These are phyloP conservation scores for Archivesica marissinica DNA, from an alignment of 1,140 invertebrate genomes.

Conservation along the genomic window DNA sequence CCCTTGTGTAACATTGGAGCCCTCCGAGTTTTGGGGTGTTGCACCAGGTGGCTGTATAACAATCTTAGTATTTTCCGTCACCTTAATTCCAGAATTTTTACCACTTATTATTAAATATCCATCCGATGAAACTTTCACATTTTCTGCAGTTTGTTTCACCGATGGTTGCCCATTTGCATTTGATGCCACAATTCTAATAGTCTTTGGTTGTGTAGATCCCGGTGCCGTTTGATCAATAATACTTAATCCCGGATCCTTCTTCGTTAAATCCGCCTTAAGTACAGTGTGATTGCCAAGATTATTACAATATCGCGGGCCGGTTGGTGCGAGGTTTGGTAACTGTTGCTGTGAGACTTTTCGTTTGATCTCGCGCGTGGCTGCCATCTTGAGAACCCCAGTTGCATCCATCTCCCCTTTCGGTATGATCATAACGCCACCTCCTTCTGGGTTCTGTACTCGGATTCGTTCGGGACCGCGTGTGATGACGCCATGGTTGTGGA, in stretches of 20 bases:
- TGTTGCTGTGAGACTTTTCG: constrained; percentile 41
- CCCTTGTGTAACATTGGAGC: not conserved
- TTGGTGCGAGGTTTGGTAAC: not conserved
- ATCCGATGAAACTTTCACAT: constrained; percentile 53
- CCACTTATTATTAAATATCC: constrained; percentile 57
- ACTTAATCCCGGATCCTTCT: constrained; percentile 40
- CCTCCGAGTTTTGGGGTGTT: not conserved
- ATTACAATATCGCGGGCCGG: not conserved
- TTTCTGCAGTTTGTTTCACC: constrained; percentile 46
- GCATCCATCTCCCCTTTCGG: constrained; percentile 49
- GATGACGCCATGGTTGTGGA: constrained; percentile 49
- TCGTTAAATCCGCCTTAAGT: not conserved
- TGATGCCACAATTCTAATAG: constrained; percentile 51
- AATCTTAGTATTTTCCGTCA: constrained; percentile 59
- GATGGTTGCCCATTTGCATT: constrained; percentile 19
- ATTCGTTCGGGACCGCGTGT: constrained; percentile 52
- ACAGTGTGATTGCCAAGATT: not conserved
- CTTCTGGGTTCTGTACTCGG: constrained; percentile 8
- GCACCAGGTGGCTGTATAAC: constrained; percentile 49
- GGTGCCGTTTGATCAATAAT: constrained; percentile 32
- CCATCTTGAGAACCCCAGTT: constrained; percentile 40
- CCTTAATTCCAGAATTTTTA: constrained; percentile 55
- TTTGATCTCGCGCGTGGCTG: constrained; percentile 53
- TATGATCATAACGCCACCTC: constrained; percentile 58
- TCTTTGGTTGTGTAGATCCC: constrained; percentile 31